phyloP scores from a whole-genome alignment of 53 echinoderm and acorn worm genomes.

The Pentamera pediparva region DNA sequence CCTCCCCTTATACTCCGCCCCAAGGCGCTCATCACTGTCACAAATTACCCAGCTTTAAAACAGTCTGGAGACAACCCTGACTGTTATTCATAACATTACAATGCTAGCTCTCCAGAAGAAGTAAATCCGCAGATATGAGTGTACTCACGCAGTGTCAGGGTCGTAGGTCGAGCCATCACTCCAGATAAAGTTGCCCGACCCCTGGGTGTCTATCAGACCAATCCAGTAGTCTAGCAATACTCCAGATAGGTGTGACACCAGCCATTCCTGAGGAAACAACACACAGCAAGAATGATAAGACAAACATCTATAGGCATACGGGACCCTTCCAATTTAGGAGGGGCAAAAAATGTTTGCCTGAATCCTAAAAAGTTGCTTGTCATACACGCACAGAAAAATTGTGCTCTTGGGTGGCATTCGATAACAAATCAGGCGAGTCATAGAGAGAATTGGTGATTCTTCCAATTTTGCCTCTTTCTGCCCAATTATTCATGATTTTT shows the following conservation, averaged over 20 bases:
- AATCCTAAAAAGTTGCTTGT: background rate
- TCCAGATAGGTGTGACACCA: constrained; percentile 19
- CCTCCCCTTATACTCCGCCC: too few relatives aligned
- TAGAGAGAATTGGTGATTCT: too few relatives aligned
- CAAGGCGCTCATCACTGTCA: too few relatives aligned
- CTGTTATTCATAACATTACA: too few relatives aligned
- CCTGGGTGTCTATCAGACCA: constrained; percentile 45
- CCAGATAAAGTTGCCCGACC: constrained; percentile 43
- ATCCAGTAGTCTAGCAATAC: constrained; percentile 41
- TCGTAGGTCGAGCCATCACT: constrained; percentile 63
- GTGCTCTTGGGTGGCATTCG: background rate
- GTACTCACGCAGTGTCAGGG: constrained; percentile 41
- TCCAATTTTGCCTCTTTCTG: too few relatives aligned
- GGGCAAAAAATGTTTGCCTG: too few relatives aligned
- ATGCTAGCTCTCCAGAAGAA: too few relatives aligned
- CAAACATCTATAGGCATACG: background rate
- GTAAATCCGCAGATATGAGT: too few relatives aligned
- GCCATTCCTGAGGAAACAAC: constrained; percentile 1
- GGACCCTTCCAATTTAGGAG: background rate
- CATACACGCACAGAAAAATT: background rate
- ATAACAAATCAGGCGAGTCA: background rate
- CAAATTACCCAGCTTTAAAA: too few relatives aligned
- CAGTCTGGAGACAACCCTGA: too few relatives aligned
- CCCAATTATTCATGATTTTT: too few relatives aligned
- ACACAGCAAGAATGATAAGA: background rate